These are phyloP conservation scores for Pelosia muscerda DNA, from an alignment of 2,888 invertebrate genomes.

Conservation along the genomic window DNA sequence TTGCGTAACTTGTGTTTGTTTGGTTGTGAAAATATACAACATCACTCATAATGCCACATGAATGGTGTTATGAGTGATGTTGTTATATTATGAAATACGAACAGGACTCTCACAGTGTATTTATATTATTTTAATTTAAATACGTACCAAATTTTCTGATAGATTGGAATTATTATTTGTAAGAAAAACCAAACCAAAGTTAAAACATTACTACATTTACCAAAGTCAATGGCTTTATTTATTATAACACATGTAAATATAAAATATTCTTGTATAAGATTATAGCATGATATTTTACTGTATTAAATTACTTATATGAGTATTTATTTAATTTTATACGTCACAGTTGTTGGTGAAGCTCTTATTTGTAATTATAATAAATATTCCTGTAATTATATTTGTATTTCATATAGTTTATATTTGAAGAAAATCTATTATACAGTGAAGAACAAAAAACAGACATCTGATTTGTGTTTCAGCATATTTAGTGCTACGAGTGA, in stretches of 20 bases:
- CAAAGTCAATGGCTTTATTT: conserved; percentile 1
- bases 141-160: not conserved
- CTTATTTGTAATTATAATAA: conserved; percentile 6
- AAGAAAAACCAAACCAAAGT: not conserved
- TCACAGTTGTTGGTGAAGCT: not conserved
- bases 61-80: not conserved
- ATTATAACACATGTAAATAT: not conserved
- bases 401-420: conserved; percentile 1
- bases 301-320: not conserved
- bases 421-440: conserved; percentile 10
- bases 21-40: no score
- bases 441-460: conserved; percentile 16
- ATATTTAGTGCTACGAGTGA: no score
- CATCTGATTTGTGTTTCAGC: not conserved
- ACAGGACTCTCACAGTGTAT: not conserved
- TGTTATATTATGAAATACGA: not conserved
- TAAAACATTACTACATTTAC: not conserved
- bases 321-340: not conserved
- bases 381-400: conserved; percentile 6
- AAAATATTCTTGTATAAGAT: not conserved
- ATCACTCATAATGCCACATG: no score
- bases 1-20: not conserved
- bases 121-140: not conserved
- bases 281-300: not conserved
- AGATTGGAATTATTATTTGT: not conserved